Base-by-base conservation (phyloP, 2,888 invertebrate genomes). In the Thelaira solivaga region DNA sequence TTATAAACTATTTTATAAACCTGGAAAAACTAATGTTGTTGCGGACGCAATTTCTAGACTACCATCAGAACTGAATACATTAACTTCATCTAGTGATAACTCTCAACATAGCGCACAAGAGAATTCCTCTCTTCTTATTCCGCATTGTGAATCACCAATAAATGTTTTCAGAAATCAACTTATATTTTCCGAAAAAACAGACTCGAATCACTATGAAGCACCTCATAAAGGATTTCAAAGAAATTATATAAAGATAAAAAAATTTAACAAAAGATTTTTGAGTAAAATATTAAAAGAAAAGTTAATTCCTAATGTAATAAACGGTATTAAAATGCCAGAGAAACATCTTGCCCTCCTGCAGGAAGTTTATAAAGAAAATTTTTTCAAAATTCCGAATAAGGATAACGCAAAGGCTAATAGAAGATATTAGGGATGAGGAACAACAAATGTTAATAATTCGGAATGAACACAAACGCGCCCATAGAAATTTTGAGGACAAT, bases 21-120 rank as follows among this genome's bases (percentile, higher is more conserved):
- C 62, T 31, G 57, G 77, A 2, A 75, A 78, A 43, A 53, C 72
- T 29, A 74, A 71, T 43, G 18, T 74, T 13, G 80, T 77, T 8
- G 79, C 65, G 3, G 43, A 57, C 18, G 67, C 71, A 13, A 47
- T 68, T n/a, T 75, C 68, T 5, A 11, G 24, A 5, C 24, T 71
- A 36, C 11, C 26, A 39, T 26, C 20, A 11, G 47, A 47, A 29
- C 8, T 36, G 29, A 62, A 34, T 34, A 45, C 36, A 10, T 8
- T 31, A 31, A 26, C 6, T 26, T 43, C 49, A 26, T 11, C 62
- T 5, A 41, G 18, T n/a, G 26, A 11, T 24, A 39, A 39, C 6
- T 45, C 57, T 3, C 57, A 57, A 18, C 43, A 59, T 41, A 61
- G 49, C 18, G 29, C 61, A 2, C 41, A 59, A 11, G 18, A 59